Base-by-base conservation (phyloP, 2,888 invertebrate genomes). In the Bembecia ichneumoniformis region DNA sequence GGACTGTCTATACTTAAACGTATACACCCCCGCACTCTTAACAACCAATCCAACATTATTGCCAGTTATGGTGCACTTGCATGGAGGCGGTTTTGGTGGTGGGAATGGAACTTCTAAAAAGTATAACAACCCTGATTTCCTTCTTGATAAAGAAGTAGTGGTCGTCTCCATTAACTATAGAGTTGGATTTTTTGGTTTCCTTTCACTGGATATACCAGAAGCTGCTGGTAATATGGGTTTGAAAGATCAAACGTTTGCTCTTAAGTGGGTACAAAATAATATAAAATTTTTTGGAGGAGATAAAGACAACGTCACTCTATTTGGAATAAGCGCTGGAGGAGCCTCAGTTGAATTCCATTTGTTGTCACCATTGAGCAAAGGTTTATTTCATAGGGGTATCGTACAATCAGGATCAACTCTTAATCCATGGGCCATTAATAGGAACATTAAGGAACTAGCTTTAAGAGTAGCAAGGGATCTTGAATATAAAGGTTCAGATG, bases 1-100 rank as follows among this genome's bases (percentile, higher is more conserved):
- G 63, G 91, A 91, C 64, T 93, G 93, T 55, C 78, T 93, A 4
- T 91, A 90, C 59, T 68, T 93, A 16, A 93, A 93, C 66, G 90
- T 93, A 0, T 93, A 90, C 63, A 89, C 91, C 14, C 91, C 91
- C 1, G 79, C 68, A 52, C 60, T 89, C 54, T 74, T 77, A 0
- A 47, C 62, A 7, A 52, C 56, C 16, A 57, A 54, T 10, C 45
- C 52, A 5, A 28, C 54, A 10, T 55, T 57, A 3, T 54, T 76
- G 5, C 83, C 88, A 2, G 87, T 88, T 0, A 87, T 88, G 87
- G 77, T 87, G 1, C 87, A 74, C 53, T 58, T 83, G 7, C 88
- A 88, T 53, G 87, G 87, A 15, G 88, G 88, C 3, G 88, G 87
- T 1, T 88, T 88, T 55, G 40, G 84, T 9, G 76, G 74, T 53